Evolutionary conservation across 2,888 invertebrate genomes (phyloP).

Genomic region (Melangyna quadrimaculata): DNA sequence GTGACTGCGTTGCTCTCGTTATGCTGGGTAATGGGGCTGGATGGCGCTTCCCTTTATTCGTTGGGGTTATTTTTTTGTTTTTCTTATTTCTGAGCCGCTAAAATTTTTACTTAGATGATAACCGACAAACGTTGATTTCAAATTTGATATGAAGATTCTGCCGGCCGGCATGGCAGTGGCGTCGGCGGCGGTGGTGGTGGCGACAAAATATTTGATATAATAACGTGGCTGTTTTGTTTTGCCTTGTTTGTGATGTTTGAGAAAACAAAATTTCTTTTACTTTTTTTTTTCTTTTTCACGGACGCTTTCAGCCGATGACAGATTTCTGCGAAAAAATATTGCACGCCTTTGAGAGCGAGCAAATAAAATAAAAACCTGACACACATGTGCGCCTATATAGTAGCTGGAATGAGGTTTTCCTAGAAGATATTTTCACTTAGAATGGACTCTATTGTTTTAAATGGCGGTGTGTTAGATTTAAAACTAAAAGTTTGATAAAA

Average conservation of each 20-base stretch:
- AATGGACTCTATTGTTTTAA: conserved; percentile 62
- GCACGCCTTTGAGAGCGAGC: conserved; percentile 50
- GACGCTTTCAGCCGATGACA: conserved; percentile 70
- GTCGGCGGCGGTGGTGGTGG: conserved; percentile 35
- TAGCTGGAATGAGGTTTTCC: conserved; percentile 54
- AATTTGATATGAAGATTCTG: conserved; percentile 66
- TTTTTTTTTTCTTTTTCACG: conserved; percentile 48
- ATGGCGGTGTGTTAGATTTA: background rate
- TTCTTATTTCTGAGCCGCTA: conserved; percentile 26
- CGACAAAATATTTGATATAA: conserved; percentile 69
- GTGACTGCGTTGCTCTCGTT: conserved; percentile 61
- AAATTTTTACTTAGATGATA: conserved; percentile 63
- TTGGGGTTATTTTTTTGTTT: conserved; percentile 18
- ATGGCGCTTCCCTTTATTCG: conserved; percentile 70
- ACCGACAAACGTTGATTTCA: conserved; percentile 71
- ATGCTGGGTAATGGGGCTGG: conserved; percentile 65
- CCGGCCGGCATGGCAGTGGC: background rate
- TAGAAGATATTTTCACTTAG: conserved; percentile 55
- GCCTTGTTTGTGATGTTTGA: conserved; percentile 10
- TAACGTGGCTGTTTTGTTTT: conserved; percentile 36
- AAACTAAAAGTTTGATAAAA: background rate
- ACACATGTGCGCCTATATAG: conserved; percentile 35
- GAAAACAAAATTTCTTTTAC: background rate
- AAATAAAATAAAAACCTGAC: conserved; percentile 1
- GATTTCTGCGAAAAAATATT: conserved; percentile 70